Base-by-base conservation (phyloP, 2,113 vertebrate species). In the Colaptes auratus region DNA sequence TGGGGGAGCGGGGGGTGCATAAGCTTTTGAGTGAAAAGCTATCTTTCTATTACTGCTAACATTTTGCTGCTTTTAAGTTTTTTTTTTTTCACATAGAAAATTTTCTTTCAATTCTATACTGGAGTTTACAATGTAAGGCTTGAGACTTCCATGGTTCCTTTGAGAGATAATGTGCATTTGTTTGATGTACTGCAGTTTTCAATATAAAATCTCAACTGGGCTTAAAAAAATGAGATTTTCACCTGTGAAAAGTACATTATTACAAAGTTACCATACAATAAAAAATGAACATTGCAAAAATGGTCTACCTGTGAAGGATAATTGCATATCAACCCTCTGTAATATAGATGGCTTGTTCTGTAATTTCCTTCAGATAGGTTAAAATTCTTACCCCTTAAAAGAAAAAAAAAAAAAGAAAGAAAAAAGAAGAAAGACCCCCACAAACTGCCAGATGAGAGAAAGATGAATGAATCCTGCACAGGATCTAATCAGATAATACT, bases 121-220 rank as follows among this genome's bases (percentile, higher is more conserved):
- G 59, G 71, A 96, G 60, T 87, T 96, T 90, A 82, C 42, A 90
- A 72, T 55, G n/a, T 67, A 91, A 87, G 74, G 83, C 52, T 92
- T 92, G 27, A 82, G 24, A 33, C 28, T 92, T 95, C 77, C 27
- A 27, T 72, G 74, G 89, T 88, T 96, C 82, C 80, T 96, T 96
- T 93, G 88, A 92, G 77, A 92, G 77, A 81, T 24, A 66, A 55
- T 65, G 65, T 52, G 64, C 56, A 55, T 89, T 96, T 69, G 48
- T 95, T 94, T 93, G 88, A 92, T 73, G 28, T 71, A 86, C 48
- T 89, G 84, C 31, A 58, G 16, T 96, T 95, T 97, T 94, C 77
- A 90, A 31, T 86, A 61, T 69, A 93, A 95, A 79, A 82, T 12
- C 64, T 97, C 88, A 93, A 77, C 66, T 89, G 64, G 64, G 48